A percentile compares a stretch with the other conserved stretches of the same genome.
Conservation (phyloP, 2,888 invertebrate species). For the Brachyptera risi region DNA sequence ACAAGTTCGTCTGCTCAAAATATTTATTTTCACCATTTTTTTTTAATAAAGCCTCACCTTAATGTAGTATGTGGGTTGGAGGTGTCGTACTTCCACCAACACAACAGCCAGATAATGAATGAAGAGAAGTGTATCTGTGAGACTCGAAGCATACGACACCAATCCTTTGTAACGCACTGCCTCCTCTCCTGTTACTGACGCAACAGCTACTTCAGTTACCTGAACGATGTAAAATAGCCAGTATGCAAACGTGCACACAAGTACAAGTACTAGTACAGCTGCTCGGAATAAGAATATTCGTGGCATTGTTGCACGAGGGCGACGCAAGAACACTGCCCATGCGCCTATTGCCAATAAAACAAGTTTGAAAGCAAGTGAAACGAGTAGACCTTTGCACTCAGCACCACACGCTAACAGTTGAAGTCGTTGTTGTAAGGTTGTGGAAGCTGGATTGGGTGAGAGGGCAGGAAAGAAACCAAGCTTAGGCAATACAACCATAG, state of each 20-base stretch:
- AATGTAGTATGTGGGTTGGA: slow-evolving; percentile 84
- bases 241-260: slow-evolving; percentile 91
- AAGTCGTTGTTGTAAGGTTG: slow-evolving; percentile 66
- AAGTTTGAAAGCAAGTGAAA: slow-evolving; percentile 88
- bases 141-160: slow-evolving; percentile 88
- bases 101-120: slow-evolving; percentile 93
- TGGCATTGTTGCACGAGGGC: slow-evolving; percentile 82
- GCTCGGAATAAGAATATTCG: slow-evolving; percentile 88
- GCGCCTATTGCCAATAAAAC: slow-evolving; percentile 79
- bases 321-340: slow-evolving; percentile 88
- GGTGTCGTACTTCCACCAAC: slow-evolving; percentile 87
- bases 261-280: slow-evolving; percentile 79
- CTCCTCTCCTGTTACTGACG: slow-evolving; percentile 72
- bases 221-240: slow-evolving; percentile 98
- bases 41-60: slow-evolving; percentile 51
- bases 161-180: slow-evolving; percentile 76
- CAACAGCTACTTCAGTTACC: slow-evolving; percentile 74
- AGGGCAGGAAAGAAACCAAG: slow-evolving; percentile 77
- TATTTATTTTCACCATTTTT: no score
- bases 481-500: slow-evolving; percentile 93
- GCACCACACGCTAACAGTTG: slow-evolving; percentile 79
- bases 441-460: slow-evolving; percentile 55
- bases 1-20: no score
- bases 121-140: slow-evolving; percentile 90
- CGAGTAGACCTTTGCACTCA: slow-evolving; percentile 89